A percentile compares a stretch with the other conserved stretches of the same genome.
Conservation (phyloP, 2,888 invertebrate genomes). For the Empis stercorea region DNA sequence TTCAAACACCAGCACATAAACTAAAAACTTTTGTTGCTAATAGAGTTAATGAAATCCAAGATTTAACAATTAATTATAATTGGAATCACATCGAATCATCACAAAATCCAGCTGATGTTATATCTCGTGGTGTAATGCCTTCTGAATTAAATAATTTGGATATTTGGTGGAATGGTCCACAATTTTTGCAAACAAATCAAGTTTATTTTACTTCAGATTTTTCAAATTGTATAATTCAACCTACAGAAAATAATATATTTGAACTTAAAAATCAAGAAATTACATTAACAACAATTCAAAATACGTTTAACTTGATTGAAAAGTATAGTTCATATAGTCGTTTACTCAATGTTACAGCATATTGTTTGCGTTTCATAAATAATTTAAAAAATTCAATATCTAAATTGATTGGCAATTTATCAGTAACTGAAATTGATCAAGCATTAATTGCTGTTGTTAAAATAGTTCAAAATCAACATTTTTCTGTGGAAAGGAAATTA, state of each 20-base stretch:
- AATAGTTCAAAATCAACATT: background rate
- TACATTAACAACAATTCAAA: slow-evolving; percentile 5
- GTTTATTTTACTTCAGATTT: slow-evolving; percentile 2
- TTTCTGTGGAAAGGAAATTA: background rate
- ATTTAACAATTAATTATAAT: background rate
- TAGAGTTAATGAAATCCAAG: background rate
- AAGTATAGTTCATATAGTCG: background rate
- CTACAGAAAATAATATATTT: background rate
- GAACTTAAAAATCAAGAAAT: background rate
- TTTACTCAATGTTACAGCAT: background rate
- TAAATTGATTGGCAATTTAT: background rate
- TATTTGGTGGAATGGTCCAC: background rate
- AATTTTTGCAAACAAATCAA: slow-evolving; percentile 2
- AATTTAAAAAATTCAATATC: background rate
- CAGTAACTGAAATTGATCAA: background rate
- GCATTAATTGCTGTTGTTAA: background rate
- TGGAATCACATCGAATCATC: background rate
- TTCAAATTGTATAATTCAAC: background rate
- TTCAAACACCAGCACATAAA: background rate
- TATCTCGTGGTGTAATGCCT: background rate
- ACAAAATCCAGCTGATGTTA: background rate
- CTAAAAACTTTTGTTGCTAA: background rate
- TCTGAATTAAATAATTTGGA: background rate
- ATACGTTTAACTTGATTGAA: background rate
- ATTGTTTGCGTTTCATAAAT: background rate